phyloP scores from a whole-genome alignment of 1,140 invertebrate genomes.

The Bombus vancouverensis region DNA sequence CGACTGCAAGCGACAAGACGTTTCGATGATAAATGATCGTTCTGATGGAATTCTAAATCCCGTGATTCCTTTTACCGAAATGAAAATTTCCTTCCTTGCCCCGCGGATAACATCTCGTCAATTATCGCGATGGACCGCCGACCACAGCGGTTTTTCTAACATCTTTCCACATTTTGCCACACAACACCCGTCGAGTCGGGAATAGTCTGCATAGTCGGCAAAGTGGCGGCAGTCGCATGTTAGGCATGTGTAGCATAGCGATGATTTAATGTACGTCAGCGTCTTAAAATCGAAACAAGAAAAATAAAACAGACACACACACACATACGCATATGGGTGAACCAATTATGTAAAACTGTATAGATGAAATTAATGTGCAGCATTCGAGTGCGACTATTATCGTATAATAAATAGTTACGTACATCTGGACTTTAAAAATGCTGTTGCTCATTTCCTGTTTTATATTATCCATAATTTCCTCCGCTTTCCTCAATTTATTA shows the following conservation, averaged over 20 bases:
- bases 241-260: constrained; percentile 64
- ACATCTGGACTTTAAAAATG: constrained; percentile 55
- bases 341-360: constrained; percentile 68
- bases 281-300: constrained; percentile 33
- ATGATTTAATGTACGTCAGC: constrained; percentile 66
- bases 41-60: constrained; percentile 14
- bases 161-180: constrained; percentile 33
- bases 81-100: neutral
- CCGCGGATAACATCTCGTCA: constrained; percentile 24
- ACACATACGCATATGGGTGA: constrained; percentile 25
- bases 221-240: constrained; percentile 54
- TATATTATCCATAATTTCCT: neutral
- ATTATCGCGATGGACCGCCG: constrained; percentile 20
- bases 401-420: constrained; percentile 70
- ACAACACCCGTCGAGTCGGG: neutral
- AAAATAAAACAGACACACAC: neutral
- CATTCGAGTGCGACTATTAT: constrained; percentile 68
- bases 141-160: neutral
- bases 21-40: neutral
- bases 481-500: too few relatives aligned
- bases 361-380: constrained; percentile 70
- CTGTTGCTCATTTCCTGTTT: neutral
- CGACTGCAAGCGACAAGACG: constrained; percentile 3
- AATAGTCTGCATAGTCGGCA: constrained; percentile 30
- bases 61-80: neutral